phyloP scores from a whole-genome alignment of 2,888 invertebrate genomes.

The Habroteleia sp. region DNA sequence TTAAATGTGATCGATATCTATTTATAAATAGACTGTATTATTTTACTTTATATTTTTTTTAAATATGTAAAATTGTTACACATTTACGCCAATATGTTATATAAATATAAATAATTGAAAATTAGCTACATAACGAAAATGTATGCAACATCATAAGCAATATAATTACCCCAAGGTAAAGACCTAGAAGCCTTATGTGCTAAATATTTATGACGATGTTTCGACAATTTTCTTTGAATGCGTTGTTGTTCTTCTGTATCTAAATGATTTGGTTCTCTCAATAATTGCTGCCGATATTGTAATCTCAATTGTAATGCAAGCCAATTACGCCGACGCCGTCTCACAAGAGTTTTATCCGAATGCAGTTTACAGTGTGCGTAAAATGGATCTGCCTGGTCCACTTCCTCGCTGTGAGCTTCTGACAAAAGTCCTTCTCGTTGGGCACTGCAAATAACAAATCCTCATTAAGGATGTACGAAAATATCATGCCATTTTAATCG shows the following conservation, averaged over 20 bases:
- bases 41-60: no score
- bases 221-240: slow-evolving; percentile 90
- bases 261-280: slow-evolving; percentile 84
- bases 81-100: no score
- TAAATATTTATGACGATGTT: slow-evolving; percentile 92
- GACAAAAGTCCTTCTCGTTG: slow-evolving; percentile 95
- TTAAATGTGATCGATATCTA: no score
- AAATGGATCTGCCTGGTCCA: slow-evolving; percentile 97
- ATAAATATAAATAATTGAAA: no score
- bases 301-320: slow-evolving; percentile 92
- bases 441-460: slow-evolving; percentile 86
- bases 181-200: slow-evolving; percentile 87
- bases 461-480: no score
- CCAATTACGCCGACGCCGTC: slow-evolving; percentile 91
- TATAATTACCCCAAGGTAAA: slow-evolving; percentile 89
- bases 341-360: slow-evolving; percentile 93
- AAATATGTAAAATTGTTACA: no score
- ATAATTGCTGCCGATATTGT: slow-evolving; percentile 84
- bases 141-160: no score
- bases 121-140: no score
- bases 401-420: slow-evolving; percentile 94
- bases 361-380: slow-evolving; percentile 98
- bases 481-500: no score
- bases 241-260: slow-evolving; percentile 87
- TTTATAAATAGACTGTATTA: no score